Percentiles rank a stretch among this genome's conserved stretches.
phyloP scores from a whole-genome alignment of 2,888 invertebrate species.

The Ornithoptera priamus region DNA sequence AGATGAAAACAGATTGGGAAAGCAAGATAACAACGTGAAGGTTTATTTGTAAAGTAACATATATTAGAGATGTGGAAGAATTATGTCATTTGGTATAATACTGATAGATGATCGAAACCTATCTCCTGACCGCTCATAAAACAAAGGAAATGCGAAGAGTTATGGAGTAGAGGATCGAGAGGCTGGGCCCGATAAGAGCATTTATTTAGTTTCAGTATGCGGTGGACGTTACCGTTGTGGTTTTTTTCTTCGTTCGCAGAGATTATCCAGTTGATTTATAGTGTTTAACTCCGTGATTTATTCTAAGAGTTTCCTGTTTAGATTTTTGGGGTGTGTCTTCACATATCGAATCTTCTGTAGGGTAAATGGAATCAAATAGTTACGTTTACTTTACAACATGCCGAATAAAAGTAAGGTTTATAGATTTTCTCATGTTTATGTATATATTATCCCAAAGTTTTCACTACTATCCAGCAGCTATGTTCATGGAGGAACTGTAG shows the following conservation, averaged over 20 bases:
- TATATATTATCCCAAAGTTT: no score
- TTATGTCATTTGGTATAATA: constrained; percentile 30
- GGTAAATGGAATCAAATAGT: no score
- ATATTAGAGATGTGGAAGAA: constrained; percentile 13
- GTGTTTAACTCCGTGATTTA: constrained; percentile 54
- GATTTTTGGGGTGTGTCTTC: constrained; percentile 34
- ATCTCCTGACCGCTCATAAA: constrained; percentile 37
- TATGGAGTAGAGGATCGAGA: constrained; percentile 38
- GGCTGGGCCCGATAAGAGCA: constrained; percentile 45
- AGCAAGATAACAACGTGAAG: no score
- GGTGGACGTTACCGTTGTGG: constrained; percentile 45
- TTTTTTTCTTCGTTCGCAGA: constrained; percentile 46
- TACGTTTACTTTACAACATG: no score
- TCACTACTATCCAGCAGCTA: no score
- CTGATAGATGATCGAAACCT: constrained; percentile 26
- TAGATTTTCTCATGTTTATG: no score
- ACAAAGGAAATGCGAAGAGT: constrained; percentile 43
- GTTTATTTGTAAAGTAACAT: no score
- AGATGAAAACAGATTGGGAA: no score
- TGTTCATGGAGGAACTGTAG: no score
- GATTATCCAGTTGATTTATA: constrained; percentile 65
- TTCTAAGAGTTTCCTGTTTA: constrained; percentile 48
- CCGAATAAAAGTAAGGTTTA: no score
- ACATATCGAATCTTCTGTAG: no score
- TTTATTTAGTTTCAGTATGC: constrained; percentile 49